A percentile compares a stretch with the other conserved stretches of the same genome.
phyloP scores from a whole-genome alignment of 2,797 vertebrate genomes.

The Myotis findleyi region DNA sequence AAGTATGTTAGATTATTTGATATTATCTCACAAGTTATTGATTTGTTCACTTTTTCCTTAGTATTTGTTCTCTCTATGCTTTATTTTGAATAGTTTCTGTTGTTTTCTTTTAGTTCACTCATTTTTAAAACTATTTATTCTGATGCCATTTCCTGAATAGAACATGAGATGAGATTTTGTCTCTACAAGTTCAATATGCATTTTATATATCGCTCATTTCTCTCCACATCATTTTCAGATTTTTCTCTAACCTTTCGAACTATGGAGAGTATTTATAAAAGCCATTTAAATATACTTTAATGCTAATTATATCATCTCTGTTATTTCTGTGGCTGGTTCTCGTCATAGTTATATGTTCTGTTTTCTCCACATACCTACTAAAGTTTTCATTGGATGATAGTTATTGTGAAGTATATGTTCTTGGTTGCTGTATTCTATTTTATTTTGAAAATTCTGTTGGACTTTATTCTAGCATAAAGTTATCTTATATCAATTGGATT shows the following conservation, averaged over 20 bases:
- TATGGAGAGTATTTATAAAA: not conserved
- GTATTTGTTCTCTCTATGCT: not conserved
- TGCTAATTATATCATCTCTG: not conserved
- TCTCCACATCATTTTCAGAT: not conserved
- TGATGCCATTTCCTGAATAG: not conserved
- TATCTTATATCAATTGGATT: not conserved
- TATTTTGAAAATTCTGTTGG: not conserved
- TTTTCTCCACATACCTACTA: not conserved
- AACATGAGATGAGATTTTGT: not conserved
- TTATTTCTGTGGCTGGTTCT: not conserved
- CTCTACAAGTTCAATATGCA: not conserved
- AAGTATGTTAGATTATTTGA: not conserved
- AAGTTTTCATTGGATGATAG: conserved; percentile 9
- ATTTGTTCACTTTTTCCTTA: not conserved
- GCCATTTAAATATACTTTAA: not conserved
- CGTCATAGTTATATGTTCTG: not conserved
- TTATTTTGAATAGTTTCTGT: conserved; percentile 6
- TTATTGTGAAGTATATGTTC: not conserved
- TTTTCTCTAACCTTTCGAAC: conserved; percentile 10
- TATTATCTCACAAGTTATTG: not conserved
- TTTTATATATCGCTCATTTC: not conserved
- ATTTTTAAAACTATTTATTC: not conserved
- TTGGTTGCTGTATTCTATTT: not conserved
- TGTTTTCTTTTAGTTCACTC: not conserved
- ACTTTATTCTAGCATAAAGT: not conserved